Percentiles rank a stretch among this genome's conserved stretches.
Evolutionary conservation across 2,797 vertebrate species (phyloP).

Genomic region (Brotula barbata): DNA sequence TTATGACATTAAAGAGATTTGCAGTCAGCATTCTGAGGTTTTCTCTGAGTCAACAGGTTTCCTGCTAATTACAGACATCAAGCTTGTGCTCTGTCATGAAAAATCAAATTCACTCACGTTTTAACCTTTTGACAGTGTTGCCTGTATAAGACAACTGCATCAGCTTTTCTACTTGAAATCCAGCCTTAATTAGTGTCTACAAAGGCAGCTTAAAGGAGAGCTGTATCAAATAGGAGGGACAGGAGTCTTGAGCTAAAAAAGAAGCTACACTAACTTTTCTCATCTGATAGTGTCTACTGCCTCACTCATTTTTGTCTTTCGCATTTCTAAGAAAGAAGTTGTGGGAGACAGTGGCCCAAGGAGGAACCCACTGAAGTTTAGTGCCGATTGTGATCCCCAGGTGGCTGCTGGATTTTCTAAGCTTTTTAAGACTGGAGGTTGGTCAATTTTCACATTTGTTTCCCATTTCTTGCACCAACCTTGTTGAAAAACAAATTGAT

Average conservation of each 20-base stretch:
- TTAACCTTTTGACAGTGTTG: background rate
- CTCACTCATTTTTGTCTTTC: constrained; percentile 26
- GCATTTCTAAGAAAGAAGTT: constrained; percentile 11
- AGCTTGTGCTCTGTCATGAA: constrained; percentile 14
- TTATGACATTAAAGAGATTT: constrained; percentile 42
- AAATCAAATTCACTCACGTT: constrained; percentile 11
- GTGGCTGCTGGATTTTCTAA: no score
- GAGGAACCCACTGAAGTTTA: no score
- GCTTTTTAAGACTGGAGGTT: no score
- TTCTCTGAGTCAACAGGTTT: constrained; percentile 49
- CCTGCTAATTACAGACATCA: constrained; percentile 26
- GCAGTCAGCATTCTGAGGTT: constrained; percentile 24
- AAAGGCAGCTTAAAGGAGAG: constrained; percentile 19
- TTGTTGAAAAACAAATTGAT: no score
- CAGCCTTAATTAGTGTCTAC: constrained; percentile 24
- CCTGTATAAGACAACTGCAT: constrained; percentile 25
- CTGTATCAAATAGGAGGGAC: constrained; percentile 18
- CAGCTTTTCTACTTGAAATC: constrained; percentile 25
- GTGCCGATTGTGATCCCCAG: no score
- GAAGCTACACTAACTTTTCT: constrained; percentile 19
- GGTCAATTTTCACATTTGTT: no score
- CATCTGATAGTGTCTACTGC: constrained; percentile 20
- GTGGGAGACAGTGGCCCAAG: no score
- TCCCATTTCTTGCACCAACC: no score
- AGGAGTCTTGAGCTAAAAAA: constrained; percentile 36